Conservation (phyloP, 2,113 vertebrate genomes). For the Tenebrosternarchus preto region DNA sequence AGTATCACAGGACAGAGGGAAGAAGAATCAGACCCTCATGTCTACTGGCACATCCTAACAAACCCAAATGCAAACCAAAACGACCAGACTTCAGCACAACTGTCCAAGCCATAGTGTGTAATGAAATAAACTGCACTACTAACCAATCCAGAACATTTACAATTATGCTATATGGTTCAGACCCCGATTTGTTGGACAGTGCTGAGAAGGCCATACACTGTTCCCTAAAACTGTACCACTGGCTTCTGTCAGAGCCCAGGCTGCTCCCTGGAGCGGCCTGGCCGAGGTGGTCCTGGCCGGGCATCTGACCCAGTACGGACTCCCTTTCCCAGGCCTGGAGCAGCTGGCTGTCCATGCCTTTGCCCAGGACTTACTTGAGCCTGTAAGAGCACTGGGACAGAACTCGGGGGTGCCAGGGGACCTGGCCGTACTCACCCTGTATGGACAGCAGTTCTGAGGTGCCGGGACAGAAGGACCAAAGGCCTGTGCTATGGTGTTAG, state of each 20-base stretch:
- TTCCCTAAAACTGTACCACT: slow-evolving; percentile 45
- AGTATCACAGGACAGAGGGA: background rate
- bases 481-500: slow-evolving; percentile 15
- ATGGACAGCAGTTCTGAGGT: slow-evolving; percentile 15
- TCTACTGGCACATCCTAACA: background rate
- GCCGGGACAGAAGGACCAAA: slow-evolving; percentile 3
- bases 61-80: slow-evolving; percentile 16
- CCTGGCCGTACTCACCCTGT: background rate
- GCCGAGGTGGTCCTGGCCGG: slow-evolving; percentile 47
- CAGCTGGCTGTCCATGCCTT: slow-evolving; percentile 52
- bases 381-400: slow-evolving; percentile 36
- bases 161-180: slow-evolving; percentile 34
- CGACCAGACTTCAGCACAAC: slow-evolving; percentile 20
- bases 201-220: slow-evolving; percentile 35
- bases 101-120: slow-evolving; percentile 15
- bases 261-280: slow-evolving; percentile 53
- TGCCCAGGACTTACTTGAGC: slow-evolving; percentile 52
- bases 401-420: slow-evolving; percentile 20
- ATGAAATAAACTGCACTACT: slow-evolving; percentile 17
- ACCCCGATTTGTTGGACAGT: slow-evolving; percentile 33
- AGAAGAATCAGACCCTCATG: background rate
- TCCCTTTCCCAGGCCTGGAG: slow-evolving; percentile 36
- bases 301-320: slow-evolving; percentile 44
- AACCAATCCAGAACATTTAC: slow-evolving; percentile 15
- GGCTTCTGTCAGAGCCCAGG: slow-evolving; percentile 35